Conservation (phyloP, 2,888 invertebrate species). For the Noctua comes region DNA sequence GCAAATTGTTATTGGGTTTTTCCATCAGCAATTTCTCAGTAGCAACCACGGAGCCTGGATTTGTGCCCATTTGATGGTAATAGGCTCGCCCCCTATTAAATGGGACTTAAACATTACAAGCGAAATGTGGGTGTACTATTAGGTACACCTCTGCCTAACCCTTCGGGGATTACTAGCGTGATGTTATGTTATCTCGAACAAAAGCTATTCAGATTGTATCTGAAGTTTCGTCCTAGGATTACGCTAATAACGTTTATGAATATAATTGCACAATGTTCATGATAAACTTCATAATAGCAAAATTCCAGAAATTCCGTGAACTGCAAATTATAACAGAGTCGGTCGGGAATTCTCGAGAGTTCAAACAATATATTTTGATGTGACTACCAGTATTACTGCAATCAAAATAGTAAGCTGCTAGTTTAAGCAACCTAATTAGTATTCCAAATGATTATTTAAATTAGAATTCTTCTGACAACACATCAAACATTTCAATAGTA, state of each 20-base stretch:
- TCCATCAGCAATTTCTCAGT: too few species aligned
- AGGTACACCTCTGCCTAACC: too few species aligned
- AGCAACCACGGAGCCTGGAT: too few species aligned
- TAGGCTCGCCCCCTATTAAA: too few species aligned
- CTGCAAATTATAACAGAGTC: not conserved
- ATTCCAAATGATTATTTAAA: slow-evolving; percentile 5
- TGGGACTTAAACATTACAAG: too few species aligned
- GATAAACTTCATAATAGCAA: not conserved
- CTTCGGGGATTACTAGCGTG: too few species aligned
- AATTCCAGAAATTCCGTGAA: not conserved
- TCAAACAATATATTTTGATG: not conserved
- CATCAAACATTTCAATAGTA: not conserved
- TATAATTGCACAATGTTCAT: slow-evolving; percentile 2
- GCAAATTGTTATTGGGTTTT: too few species aligned
- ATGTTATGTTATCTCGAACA: too few species aligned
- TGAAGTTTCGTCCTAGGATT: not conserved
- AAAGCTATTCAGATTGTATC: not conserved
- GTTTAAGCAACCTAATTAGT: not conserved
- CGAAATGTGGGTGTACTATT: too few species aligned
- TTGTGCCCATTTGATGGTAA: too few species aligned
- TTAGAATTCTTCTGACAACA: not conserved
- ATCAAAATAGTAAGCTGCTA: not conserved
- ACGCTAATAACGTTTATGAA: not conserved
- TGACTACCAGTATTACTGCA: not conserved
- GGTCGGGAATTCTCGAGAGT: not conserved